phyloP scores from a whole-genome alignment of 2,888 invertebrate species.

The Alentia gelatinosa region DNA sequence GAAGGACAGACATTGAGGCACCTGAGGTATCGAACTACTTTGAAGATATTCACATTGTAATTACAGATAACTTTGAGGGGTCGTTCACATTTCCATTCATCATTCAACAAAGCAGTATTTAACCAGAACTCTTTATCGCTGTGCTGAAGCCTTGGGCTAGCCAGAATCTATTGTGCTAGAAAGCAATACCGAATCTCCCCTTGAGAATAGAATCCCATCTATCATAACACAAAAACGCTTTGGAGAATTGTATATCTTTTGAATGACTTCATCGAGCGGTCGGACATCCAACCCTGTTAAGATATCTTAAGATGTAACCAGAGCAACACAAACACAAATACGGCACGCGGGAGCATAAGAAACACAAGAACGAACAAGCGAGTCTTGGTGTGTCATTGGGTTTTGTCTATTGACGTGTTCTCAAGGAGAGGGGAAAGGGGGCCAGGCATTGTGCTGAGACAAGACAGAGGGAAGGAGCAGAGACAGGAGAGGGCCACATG shows the following conservation, averaged over 20 bases:
- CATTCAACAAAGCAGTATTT: too few species aligned
- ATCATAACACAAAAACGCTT: neutral
- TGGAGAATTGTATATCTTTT: neutral
- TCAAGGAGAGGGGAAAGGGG: neutral
- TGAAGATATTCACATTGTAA: too few species aligned
- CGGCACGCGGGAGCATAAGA: neutral
- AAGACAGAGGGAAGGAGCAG: slow-evolving; percentile 4
- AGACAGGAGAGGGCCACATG: neutral
- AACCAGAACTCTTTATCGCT: too few species aligned
- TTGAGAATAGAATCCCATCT: neutral
- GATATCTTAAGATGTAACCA: neutral
- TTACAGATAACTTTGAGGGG: too few species aligned
- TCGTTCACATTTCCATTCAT: too few species aligned
- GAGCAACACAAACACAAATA: neutral
- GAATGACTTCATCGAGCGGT: neutral
- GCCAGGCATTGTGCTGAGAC: slow-evolving; percentile 21
- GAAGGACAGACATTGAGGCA: too few species aligned
- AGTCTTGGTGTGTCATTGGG: neutral
- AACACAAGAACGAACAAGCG: neutral
- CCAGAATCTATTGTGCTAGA: neutral
- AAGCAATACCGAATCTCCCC: neutral
- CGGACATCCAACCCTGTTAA: neutral
- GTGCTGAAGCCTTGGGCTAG: too few species aligned
- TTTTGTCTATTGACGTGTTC: slow-evolving; percentile 3
- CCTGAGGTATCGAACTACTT: too few species aligned